Conservation (phyloP, 2,113 vertebrate genomes). For the Forbesichthys agassizii region DNA sequence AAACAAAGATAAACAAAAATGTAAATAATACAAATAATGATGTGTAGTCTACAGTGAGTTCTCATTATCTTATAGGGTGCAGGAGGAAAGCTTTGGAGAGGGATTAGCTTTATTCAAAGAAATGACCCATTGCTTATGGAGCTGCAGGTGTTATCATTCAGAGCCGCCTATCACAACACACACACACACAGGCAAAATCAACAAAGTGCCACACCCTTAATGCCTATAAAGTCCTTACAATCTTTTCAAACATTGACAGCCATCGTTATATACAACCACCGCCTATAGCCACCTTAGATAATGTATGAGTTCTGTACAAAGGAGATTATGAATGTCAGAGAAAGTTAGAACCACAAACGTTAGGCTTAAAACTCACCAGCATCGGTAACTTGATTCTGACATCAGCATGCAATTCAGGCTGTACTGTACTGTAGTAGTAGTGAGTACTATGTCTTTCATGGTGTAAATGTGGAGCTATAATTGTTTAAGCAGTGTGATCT, state of each 20-base stretch:
- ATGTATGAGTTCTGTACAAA: slow-evolving; percentile 43
- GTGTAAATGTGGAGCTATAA: no score
- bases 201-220: slow-evolving; percentile 26
- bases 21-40: slow-evolving; percentile 9
- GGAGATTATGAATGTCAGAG: slow-evolving; percentile 63
- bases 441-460: no score
- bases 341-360: slow-evolving; percentile 62
- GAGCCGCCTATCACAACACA: slow-evolving; percentile 20
- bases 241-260: slow-evolving; percentile 51
- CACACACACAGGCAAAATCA: slow-evolving; percentile 37
- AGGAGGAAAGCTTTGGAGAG: slow-evolving; percentile 40
- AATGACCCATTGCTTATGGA: slow-evolving; percentile 35
- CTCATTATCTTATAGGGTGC: slow-evolving; percentile 10
- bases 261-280: slow-evolving; percentile 36
- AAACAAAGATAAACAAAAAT: background rate
- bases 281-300: slow-evolving; percentile 45
- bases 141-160: slow-evolving; percentile 74
- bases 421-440: background rate
- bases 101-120: slow-evolving; percentile 72
- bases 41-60: slow-evolving; percentile 17
- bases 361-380: slow-evolving; percentile 50
- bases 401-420: slow-evolving; percentile 3
- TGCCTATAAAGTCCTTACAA: slow-evolving; percentile 57
- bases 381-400: slow-evolving; percentile 30
- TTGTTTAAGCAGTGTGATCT: no score